phyloP scores from a whole-genome alignment of 2,113 vertebrate genomes.

The Ceyx melanurus region DNA sequence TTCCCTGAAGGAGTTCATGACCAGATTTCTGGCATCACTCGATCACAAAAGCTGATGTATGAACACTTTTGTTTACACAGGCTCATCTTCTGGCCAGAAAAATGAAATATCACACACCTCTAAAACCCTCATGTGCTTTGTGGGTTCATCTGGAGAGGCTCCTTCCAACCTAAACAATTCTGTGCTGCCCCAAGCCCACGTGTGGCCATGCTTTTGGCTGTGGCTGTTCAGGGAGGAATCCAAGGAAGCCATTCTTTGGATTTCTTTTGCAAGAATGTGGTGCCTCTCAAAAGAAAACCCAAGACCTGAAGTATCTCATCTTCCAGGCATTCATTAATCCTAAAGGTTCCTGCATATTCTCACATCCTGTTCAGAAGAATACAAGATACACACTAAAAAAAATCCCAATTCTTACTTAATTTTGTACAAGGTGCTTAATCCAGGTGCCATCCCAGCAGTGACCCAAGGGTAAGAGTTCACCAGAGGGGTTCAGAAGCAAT shows the following conservation, averaged over 20 bases:
- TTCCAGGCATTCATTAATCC: not conserved
- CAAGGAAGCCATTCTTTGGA: not conserved
- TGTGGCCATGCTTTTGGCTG: not conserved
- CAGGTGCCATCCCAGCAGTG: not conserved
- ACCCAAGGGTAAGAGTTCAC: not conserved
- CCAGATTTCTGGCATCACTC: not conserved
- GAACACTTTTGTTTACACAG: not conserved
- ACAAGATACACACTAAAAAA: not conserved
- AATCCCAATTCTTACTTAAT: not conserved
- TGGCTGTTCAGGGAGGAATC: not conserved
- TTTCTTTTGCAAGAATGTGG: not conserved
- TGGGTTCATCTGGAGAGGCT: not conserved
- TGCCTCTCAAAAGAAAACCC: fast-evolving
- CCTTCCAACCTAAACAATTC: conserved; percentile 1
- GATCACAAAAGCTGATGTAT: not conserved
- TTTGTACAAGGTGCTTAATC: not conserved
- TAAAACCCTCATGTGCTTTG: not conserved
- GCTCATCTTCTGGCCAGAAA: not conserved
- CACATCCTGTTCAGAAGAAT: not conserved
- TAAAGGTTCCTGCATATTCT: not conserved
- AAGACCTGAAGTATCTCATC: not conserved
- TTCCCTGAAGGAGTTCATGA: not conserved
- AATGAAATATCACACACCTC: not conserved
- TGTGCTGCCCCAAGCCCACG: not conserved
- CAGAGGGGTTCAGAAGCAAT: not conserved